Base-by-base conservation (phyloP, 2,888 invertebrate genomes). In the Drosophila nr. perissopoda region DNA sequence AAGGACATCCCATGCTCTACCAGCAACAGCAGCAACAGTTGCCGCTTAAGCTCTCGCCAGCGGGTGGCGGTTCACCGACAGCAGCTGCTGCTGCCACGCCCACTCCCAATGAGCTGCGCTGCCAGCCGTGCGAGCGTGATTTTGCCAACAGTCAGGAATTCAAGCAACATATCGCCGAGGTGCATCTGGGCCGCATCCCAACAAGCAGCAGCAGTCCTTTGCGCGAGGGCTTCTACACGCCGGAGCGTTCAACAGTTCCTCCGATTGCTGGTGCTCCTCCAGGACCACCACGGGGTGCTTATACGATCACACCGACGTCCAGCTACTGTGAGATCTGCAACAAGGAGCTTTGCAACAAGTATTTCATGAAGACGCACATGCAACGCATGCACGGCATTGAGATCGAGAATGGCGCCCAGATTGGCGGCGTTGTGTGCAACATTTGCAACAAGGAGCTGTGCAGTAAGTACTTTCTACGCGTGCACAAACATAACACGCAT, bases 281-380 rank as follows among this genome's bases (percentile, higher is more conserved):
- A 0, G 78, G 60, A 18, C 67, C 80, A 2, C 57, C 83, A 0
- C 89, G 69, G 27, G 95, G 49, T 93, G 95, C 95, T 0, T 94
- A 94, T 86, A 95, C 95, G 42, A 90, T 92, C 0, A 95, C 95
- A 0, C 96, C 96, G 0, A 96, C 97, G 2, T 97, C 97, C 74
- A 98, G 98, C 91, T 98, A 98, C 93, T 99, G 99, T 92, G 98
- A 98, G 92, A 98, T 99, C 78, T 99, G 99, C 94, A 99, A 99
- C 94, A 99, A 99, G 93, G 99, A 99, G 94, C 94, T 99, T 84
- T 99, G 99, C 94, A 99, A 99, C 94, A 99, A 99, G 93, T 99
- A 99, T 93, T 99, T 99, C 93, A 98, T 99, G 97, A 98, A 99
- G 93, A 99, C 99, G 2, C 99, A 99, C 94, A 99, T 99, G 98